Percentiles rank a stretch among this genome's conserved stretches.
phyloP scores from a whole-genome alignment of 2,888 invertebrate genomes.

The Lasius platythorax region DNA sequence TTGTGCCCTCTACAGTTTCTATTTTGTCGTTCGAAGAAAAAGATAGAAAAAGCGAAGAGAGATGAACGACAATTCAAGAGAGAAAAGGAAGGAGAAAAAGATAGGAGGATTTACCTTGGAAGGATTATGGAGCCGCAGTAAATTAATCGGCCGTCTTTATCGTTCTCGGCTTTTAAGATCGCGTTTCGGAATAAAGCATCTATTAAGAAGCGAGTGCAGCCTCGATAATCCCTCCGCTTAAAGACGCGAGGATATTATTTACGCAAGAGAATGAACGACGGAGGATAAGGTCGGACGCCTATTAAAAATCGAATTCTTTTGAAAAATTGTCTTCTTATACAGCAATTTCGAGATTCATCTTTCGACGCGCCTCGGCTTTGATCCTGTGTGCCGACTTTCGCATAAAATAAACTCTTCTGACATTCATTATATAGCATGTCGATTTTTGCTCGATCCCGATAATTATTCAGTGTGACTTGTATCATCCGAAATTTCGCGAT shows the following conservation, averaged over 20 bases:
- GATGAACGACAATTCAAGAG: not conserved
- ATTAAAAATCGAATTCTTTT: slow-evolving; percentile 2
- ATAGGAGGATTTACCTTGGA: slow-evolving; percentile 44
- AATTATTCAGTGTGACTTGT: slow-evolving; percentile 36
- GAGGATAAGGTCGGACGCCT: not conserved
- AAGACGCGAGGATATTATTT: slow-evolving; percentile 27
- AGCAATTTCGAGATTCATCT: slow-evolving; percentile 13
- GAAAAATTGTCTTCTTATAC: not conserved
- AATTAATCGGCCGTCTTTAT: slow-evolving; percentile 70
- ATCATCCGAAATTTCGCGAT: slow-evolving; percentile 7
- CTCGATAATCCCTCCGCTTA: slow-evolving; percentile 23
- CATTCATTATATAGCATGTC: slow-evolving; percentile 43
- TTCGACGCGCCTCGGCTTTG: slow-evolving; percentile 55
- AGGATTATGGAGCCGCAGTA: slow-evolving; percentile 53
- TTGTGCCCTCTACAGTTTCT: slow-evolving; percentile 48
- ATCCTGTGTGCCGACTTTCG: slow-evolving; percentile 38
- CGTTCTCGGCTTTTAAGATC: slow-evolving; percentile 70
- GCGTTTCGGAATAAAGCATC: slow-evolving; percentile 53
- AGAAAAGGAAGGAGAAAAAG: not conserved
- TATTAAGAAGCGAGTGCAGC: slow-evolving; percentile 61
- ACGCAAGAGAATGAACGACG: not conserved
- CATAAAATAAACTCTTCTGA: not conserved
- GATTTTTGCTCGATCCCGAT: slow-evolving; percentile 20
- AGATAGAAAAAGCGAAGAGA: not conserved
- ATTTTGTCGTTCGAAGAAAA: slow-evolving; percentile 52